These are phyloP conservation scores for Euwallacea fornicatus DNA, from an alignment of 1,140 invertebrate genomes.

Conservation along the genomic window DNA sequence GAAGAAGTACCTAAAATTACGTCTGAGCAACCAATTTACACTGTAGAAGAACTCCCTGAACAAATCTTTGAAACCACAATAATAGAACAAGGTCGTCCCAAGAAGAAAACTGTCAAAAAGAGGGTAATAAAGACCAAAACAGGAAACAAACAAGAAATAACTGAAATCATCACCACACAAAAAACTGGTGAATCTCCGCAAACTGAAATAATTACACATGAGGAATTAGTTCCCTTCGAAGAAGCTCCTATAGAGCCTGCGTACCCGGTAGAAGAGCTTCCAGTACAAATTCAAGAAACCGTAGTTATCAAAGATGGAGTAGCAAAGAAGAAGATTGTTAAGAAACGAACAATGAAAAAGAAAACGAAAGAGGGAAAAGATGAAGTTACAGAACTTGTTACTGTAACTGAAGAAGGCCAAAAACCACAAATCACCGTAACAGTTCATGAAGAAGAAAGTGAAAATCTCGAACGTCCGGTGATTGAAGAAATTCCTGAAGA, in stretches of 20 bases:
- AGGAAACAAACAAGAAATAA: conserved; percentile 44
- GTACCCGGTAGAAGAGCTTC: conserved; percentile 26
- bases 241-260: conserved; percentile 37
- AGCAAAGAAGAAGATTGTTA: conserved; percentile 40
- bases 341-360: conserved; percentile 48
- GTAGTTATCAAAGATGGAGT: conserved; percentile 42
- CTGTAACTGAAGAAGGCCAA: conserved; percentile 16
- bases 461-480: conserved; percentile 40
- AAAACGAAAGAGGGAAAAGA: conserved; percentile 43
- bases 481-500: conserved; percentile 52
- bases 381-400: conserved; percentile 45
- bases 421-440: conserved; percentile 34
- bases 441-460: conserved; percentile 37
- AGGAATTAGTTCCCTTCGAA: conserved; percentile 39
- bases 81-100: conserved; percentile 44
- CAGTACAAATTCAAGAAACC: conserved; percentile 45
- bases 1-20: conserved; percentile 26
- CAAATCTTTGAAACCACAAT: conserved; percentile 40
- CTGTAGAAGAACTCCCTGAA: conserved; percentile 48
- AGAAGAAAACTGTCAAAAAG: conserved; percentile 45
- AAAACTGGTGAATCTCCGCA: conserved; percentile 24
- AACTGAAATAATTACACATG: conserved; percentile 5
- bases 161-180: conserved; percentile 44
- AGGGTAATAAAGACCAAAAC: conserved; percentile 42
- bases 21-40: conserved; percentile 19